These are phyloP conservation scores for Merodon equestris DNA, from an alignment of 2,888 invertebrate genomes.

Conservation along the genomic window DNA sequence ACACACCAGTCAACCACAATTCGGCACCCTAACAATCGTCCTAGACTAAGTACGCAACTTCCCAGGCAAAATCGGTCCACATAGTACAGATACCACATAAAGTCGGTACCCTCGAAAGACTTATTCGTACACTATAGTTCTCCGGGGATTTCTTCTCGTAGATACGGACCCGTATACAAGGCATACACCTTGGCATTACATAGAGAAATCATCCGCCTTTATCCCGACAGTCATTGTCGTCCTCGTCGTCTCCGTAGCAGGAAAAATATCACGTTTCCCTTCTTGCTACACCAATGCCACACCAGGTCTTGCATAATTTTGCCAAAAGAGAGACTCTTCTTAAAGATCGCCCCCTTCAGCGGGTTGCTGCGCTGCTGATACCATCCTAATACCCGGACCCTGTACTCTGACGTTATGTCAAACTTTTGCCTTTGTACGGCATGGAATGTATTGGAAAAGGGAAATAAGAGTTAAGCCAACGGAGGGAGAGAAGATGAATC, in stretches of 20 bases:
- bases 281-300: conserved; percentile 3
- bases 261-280: conserved; percentile 54
- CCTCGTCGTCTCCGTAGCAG: conserved; percentile 1
- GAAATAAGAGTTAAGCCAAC: too few relatives aligned
- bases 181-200: conserved; percentile 29
- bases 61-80: background rate
- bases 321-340: conserved; percentile 30
- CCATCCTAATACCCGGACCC: too few relatives aligned
- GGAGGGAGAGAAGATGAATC: too few relatives aligned
- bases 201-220: conserved; percentile 5
- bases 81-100: conserved; percentile 16
- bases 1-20: conserved; percentile 41
- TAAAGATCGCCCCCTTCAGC: conserved; percentile 12
- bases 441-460: conserved; percentile 21
- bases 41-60: background rate
- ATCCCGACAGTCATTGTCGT: too few relatives aligned
- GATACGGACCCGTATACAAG: conserved; percentile 7
- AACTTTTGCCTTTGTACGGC: conserved; percentile 33
- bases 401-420: conserved; percentile 25
- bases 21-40: conserved; percentile 19
- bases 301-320: conserved; percentile 37
- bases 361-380: too few relatives aligned
- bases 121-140: background rate
- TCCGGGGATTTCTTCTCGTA: conserved; percentile 51
- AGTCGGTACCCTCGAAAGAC: conserved; percentile 30